These are phyloP conservation scores for Drosophila suzukii DNA, from an alignment of 1,140 invertebrate species.

Conservation along the genomic window DNA sequence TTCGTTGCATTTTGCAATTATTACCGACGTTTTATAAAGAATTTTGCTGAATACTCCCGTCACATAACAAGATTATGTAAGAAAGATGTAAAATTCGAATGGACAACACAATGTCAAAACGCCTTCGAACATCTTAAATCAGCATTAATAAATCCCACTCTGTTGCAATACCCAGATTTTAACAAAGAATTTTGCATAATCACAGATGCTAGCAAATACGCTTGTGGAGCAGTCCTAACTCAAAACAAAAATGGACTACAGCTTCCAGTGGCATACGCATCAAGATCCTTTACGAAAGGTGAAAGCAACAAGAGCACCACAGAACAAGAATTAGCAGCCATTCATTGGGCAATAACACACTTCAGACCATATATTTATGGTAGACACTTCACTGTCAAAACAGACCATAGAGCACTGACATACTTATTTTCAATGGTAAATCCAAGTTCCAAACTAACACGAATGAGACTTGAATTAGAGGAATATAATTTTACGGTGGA, in stretches of 20 bases:
- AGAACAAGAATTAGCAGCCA: too few relatives aligned
- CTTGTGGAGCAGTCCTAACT: neutral
- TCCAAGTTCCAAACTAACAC: too few relatives aligned
- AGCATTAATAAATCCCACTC: neutral
- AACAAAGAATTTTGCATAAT: neutral
- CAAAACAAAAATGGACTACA: neutral
- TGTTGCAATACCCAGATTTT: neutral
- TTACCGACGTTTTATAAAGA: neutral
- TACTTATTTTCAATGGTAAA: too few relatives aligned
- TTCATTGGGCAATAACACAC: too few relatives aligned
- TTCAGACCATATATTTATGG: too few relatives aligned
- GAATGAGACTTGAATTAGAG: too few relatives aligned
- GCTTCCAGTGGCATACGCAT: too few relatives aligned
- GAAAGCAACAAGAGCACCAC: neutral
- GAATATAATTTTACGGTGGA: too few relatives aligned
- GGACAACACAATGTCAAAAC: neutral
- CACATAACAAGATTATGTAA: neutral
- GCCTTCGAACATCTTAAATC: neutral
- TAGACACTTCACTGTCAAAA: too few relatives aligned
- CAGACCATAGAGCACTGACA: too few relatives aligned
- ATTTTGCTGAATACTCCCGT: neutral
- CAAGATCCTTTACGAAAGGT: too few relatives aligned
- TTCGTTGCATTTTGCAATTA: neutral
- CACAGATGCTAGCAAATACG: neutral
- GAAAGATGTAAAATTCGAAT: neutral